Conservation (phyloP, 2,113 vertebrate species). For the Chunga burmeisteri region DNA sequence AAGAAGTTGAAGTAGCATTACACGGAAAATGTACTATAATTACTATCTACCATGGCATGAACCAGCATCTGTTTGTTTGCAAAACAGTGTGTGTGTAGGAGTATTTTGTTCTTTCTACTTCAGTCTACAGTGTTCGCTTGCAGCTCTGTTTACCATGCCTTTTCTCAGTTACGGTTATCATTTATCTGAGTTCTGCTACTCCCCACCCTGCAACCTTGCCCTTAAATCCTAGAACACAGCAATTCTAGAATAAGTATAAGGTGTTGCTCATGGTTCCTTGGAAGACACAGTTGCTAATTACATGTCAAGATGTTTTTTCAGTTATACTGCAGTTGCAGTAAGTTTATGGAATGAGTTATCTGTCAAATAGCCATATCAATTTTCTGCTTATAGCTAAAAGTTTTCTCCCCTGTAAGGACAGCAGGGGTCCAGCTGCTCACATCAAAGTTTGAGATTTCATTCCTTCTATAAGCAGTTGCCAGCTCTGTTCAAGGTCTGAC, state of each 20-base stretch:
- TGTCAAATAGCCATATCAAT: not conserved
- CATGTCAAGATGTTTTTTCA: not conserved
- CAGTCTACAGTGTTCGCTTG: not conserved
- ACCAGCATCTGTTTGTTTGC: not conserved
- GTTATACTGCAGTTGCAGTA: not conserved
- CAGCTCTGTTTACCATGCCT: not conserved
- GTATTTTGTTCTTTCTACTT: not conserved
- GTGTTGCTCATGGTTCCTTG: not conserved
- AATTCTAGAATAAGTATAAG: not conserved
- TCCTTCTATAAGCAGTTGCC: not conserved
- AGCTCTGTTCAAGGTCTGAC: not conserved
- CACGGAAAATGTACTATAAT: not conserved
- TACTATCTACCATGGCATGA: not conserved
- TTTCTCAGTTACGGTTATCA: not conserved
- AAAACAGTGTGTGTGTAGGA: not conserved
- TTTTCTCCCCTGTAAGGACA: not conserved
- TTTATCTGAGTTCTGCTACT: not conserved
- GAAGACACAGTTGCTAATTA: not conserved
- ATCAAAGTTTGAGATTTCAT: not conserved
- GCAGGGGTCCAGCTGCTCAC: not conserved
- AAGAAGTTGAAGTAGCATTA: not conserved
- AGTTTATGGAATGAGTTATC: not conserved
- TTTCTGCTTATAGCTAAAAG: not conserved
- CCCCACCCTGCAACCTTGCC: not conserved
- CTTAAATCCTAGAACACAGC: not conserved